phyloP scores from a whole-genome alignment of 2,888 invertebrate genomes.

The Lissonota sp. region DNA sequence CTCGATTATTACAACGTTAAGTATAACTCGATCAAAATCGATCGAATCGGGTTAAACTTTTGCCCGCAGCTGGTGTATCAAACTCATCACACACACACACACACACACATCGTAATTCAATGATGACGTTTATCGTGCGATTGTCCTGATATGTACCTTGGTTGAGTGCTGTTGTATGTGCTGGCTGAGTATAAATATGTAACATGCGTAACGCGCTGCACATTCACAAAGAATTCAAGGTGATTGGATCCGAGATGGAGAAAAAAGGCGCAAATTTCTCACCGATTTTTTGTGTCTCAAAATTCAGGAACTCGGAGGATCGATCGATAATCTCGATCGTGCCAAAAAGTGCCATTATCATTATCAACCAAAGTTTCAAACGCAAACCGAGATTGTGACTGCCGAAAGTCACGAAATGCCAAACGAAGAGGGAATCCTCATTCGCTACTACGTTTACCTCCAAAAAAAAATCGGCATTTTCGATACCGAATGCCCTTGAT shows the following conservation, averaged over 20 bases:
- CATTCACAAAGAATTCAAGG: conserved; percentile 37
- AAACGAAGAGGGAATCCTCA: conserved; percentile 54
- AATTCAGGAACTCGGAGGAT: conserved; percentile 16
- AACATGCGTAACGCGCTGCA: conserved; percentile 66
- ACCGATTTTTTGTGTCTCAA: neutral
- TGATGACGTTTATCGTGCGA: conserved; percentile 50
- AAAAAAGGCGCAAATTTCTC: conserved; percentile 8
- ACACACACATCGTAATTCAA: conserved; percentile 38
- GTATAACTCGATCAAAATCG: neutral
- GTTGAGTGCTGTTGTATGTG: conserved; percentile 83
- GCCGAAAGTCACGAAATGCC: conserved; percentile 74
- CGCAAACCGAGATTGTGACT: conserved; percentile 51
- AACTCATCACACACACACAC: conserved; percentile 17
- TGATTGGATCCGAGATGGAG: conserved; percentile 30
- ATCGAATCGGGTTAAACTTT: neutral
- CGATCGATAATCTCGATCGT: conserved; percentile 41
- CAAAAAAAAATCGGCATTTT: neutral
- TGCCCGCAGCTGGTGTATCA: neutral
- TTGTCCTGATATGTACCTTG: conserved; percentile 81
- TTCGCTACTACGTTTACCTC: conserved; percentile 20
- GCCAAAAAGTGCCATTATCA: conserved; percentile 40
- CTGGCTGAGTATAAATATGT: conserved; percentile 82
- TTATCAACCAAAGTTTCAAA: conserved; percentile 39
- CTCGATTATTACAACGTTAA: neutral
- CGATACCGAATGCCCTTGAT: conserved; percentile 47